These are phyloP conservation scores for Allacma fusca DNA, from an alignment of 2,888 invertebrate genomes.

Conservation along the genomic window DNA sequence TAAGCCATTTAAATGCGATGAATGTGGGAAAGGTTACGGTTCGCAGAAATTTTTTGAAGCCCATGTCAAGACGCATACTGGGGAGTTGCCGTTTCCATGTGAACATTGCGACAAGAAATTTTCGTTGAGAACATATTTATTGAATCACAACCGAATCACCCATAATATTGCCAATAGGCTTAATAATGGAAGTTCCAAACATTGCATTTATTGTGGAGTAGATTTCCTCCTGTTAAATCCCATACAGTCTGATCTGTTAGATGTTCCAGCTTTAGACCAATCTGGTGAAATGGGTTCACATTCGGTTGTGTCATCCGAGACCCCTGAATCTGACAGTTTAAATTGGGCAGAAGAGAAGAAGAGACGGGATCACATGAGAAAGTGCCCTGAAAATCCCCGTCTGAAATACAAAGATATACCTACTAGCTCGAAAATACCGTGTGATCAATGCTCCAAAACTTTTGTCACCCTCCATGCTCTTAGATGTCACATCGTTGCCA, in stretches of 20 bases:
- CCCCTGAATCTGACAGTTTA: background rate
- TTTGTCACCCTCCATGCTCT: slow-evolving; percentile 13
- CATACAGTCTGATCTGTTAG: background rate
- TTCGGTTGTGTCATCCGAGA: background rate
- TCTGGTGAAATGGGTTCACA: no score
- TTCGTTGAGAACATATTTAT: background rate
- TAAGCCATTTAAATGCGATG: background rate
- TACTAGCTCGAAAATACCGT: background rate
- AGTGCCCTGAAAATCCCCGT: background rate
- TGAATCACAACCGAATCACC: background rate
- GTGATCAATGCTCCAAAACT: slow-evolving; percentile 25
- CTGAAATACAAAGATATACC: background rate
- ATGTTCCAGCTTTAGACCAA: background rate
- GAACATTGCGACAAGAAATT: slow-evolving; percentile 5
- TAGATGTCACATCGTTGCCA: slow-evolving; percentile 2
- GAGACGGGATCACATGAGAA: slow-evolving; percentile 4
- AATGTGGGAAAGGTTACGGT: background rate
- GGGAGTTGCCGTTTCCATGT: background rate
- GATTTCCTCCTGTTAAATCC: background rate
- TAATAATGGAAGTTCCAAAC: background rate
- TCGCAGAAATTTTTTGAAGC: background rate
- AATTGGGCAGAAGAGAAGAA: background rate
- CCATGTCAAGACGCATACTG: background rate
- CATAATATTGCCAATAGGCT: background rate
- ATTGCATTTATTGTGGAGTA: background rate